Evolutionary conservation across 2,888 invertebrate species (phyloP), one percentile per base, ranked within the genome.

Genomic region (Epirrhoe tristata): DNA sequence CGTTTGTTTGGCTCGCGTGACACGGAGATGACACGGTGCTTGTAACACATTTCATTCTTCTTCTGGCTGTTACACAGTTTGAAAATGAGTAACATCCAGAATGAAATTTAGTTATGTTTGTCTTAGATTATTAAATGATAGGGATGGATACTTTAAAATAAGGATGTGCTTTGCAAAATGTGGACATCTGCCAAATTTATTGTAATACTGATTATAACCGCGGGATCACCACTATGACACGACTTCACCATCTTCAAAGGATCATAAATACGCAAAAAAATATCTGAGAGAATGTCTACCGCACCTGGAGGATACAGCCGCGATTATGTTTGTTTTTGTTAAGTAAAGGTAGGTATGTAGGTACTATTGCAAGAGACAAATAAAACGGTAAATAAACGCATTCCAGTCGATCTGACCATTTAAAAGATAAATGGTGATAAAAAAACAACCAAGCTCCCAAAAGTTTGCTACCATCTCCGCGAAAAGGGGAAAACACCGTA

Each of bases 1-100:
- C 43, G 63, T 59, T 58, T 64, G 58, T 64, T 58, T 36, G 43
- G 50, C 14, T 59, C 50, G 16, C 43, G 60, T 56, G 60, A 56
- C 59, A 60, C 43, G 32, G 54, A 52, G 46, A 58, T 53, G 14
- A 50, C 55, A 59, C 39, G 39, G 48, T 53, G 39, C 12, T 5
- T 43, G 39, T 48, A 14, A 16, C 7, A 16, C 16, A 48, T 6
- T 1, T 48, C 48, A 16, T 16, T 48, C 12, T 7, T 48, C 6
- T 14, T 48, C 48, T 46, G 12, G 6, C 14, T n/a, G 5, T n/a
- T n/a, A 5, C n/a, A 46, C 24, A 24, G 24, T 24, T 24, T 24
- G 24, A 24, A 24, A 24, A 24, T 24, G 24, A 24, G 24, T 24
- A 24, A 24, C 24, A 24, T 3, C 24, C 24, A 24, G 24, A 24